Evolutionary conservation across 2,797 vertebrate species (phyloP), one percentile per base, ranked within the genome.

Genomic region (Thalassophryne amazonica): DNA sequence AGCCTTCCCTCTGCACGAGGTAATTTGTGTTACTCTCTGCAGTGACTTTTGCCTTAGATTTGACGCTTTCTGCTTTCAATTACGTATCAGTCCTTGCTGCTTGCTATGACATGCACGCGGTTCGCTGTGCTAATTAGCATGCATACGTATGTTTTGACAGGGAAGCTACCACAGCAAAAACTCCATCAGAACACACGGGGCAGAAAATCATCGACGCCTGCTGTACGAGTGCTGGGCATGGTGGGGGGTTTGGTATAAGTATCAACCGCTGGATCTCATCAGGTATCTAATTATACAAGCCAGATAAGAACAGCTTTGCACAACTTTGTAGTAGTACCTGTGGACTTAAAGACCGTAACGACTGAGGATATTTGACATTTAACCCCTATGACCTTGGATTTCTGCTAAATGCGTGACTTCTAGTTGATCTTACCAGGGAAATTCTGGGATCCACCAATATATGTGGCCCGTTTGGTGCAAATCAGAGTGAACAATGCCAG

Each of bases 211-310:
- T 55, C 89, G 94, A 30, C 95, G 96, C 62, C 83, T 97, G 20
- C 90, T 97, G 16, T 95, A 94, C 0, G 94, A 95, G 46, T 96
- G 93, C 61, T 97, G 95, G 95, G 94, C 95, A 33, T 96, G 93
- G 80, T 97, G 95, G 94, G 89, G 93, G 1, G 93, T 94, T 19
- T 97, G 95, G 95, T 97, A 95, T 80, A 97, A 97, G 67, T 97
- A 97, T 73, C 95, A 97, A 22, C 95, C 95, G 0, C 85, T 97
- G 78, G 94, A 97, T 74, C 94, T 97, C 3, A 90, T 97, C 40
- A 92, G 95, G 95, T 97, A 80, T n/a, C n/a, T n/a, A n/a, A n/a
- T n/a, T n/a, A n/a, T n/a, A n/a, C n/a, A n/a, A n/a, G n/a, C n/a
- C n/a, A n/a, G n/a, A n/a, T n/a, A n/a, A n/a, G n/a, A n/a, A n/a